Conservation (phyloP, 1,140 invertebrate genomes). For the Panagrolaimus sp. region DNA sequence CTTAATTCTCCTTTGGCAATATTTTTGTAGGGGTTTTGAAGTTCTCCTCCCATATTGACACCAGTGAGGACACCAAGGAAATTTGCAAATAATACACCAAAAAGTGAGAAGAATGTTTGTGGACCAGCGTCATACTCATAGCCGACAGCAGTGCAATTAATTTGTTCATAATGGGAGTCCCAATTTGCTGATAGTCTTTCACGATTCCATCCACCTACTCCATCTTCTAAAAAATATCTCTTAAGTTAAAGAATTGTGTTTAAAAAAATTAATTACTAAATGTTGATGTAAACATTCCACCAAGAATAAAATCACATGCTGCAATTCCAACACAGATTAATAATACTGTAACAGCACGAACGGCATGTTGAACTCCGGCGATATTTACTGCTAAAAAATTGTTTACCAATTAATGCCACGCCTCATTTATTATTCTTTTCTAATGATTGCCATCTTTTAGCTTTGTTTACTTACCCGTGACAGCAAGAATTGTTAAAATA, state of each 20-base stretch:
- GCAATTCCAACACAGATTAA: slow-evolving; percentile 75
- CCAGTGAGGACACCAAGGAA: slow-evolving; percentile 80
- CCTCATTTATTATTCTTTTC: too few species aligned
- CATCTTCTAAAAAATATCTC: slow-evolving; percentile 66
- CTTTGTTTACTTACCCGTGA: slow-evolving; percentile 63
- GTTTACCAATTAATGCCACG: not conserved
- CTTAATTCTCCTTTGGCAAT: slow-evolving; percentile 88
- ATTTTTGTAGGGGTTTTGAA: slow-evolving; percentile 78
- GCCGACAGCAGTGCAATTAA: slow-evolving; percentile 61
- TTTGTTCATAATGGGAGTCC: slow-evolving; percentile 71
- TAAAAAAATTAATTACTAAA: not conserved
- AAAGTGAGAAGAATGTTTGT: slow-evolving; percentile 78
- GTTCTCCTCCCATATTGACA: slow-evolving; percentile 94
- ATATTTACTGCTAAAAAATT: slow-evolving; percentile 70
- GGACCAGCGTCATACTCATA: slow-evolving; percentile 57
- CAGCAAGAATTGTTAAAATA: slow-evolving; percentile 71
- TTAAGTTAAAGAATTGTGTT: slow-evolving; percentile 31
- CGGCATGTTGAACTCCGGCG: slow-evolving; percentile 85
- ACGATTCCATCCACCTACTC: slow-evolving; percentile 77
- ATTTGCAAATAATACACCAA: slow-evolving; percentile 89
- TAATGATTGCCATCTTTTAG: not conserved
- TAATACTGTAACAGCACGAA: slow-evolving; percentile 79
- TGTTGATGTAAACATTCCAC: slow-evolving; percentile 70
- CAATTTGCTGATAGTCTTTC: slow-evolving; percentile 76
- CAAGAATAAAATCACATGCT: slow-evolving; percentile 79